A percentile compares a stretch with the other conserved stretches of the same genome.
Evolutionary conservation across 2,113 vertebrate genomes (phyloP).

Genomic region (Podilymbus podiceps): DNA sequence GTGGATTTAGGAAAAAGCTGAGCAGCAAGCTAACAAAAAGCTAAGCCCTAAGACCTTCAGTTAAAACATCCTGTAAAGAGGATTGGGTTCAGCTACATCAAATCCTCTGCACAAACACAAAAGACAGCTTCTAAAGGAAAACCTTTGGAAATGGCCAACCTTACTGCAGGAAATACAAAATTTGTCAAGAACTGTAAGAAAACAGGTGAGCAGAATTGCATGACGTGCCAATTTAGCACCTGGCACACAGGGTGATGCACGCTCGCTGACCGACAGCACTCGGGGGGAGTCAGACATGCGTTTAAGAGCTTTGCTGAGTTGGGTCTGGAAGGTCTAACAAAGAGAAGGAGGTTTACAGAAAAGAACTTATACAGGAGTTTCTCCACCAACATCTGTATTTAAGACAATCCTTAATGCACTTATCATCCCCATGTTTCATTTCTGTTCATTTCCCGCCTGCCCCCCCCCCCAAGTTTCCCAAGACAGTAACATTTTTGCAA

Average conservation of each 20-base stretch:
- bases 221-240: background rate
- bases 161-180: background rate
- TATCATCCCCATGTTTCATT: background rate
- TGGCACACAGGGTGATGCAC: background rate
- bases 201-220: background rate
- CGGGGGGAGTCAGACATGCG: background rate
- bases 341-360: background rate
- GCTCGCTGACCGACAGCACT: background rate
- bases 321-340: background rate
- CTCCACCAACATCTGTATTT: background rate
- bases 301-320: background rate
- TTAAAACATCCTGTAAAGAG: background rate
- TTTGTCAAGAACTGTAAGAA: background rate
- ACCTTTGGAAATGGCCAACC: background rate
- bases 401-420: background rate
- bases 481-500: background rate
- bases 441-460: too few species aligned
- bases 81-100: constrained; percentile 6
- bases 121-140: background rate
- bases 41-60: background rate
- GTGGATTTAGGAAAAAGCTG: constrained; percentile 3
- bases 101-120: constrained; percentile 11
- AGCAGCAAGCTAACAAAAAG: constrained; percentile 2
- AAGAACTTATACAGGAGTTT: background rate
- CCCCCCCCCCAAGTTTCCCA: background rate